A percentile compares a stretch with the other conserved stretches of the same genome.
Conservation (phyloP, 2,888 invertebrate species). For the Chrysopilus asiliformis region DNA sequence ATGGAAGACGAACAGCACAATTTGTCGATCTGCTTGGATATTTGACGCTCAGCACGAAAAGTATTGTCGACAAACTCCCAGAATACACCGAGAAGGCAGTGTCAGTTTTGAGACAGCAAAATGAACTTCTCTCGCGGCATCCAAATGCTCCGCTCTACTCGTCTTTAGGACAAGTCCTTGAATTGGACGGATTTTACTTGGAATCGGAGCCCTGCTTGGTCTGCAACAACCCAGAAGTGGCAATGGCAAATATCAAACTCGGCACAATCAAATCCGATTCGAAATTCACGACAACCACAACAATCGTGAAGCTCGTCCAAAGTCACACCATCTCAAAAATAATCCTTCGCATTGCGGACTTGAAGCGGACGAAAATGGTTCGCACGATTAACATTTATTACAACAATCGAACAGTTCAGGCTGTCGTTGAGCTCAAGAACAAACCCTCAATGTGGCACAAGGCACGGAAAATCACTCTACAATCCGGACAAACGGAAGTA, state of each 20-base stretch:
- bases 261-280: constrained; percentile 92
- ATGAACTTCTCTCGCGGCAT: constrained; percentile 75
- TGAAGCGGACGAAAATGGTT: constrained; percentile 96
- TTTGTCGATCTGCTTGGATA: constrained; percentile 94
- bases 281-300: constrained; percentile 94
- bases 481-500: constrained; percentile 87
- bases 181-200: constrained; percentile 89
- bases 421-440: constrained; percentile 94
- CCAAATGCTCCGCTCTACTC: constrained; percentile 90
- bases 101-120: constrained; percentile 73
- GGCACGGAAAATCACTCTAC: constrained; percentile 80
- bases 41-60: constrained; percentile 75
- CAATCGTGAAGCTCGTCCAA: constrained; percentile 90
- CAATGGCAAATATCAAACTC: constrained; percentile 79
- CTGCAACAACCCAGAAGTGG: constrained; percentile 94
- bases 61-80: constrained; percentile 49
- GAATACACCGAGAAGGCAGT: constrained; percentile 80
- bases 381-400: constrained; percentile 92
- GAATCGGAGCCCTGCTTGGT: constrained; percentile 96
- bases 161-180: constrained; percentile 83
- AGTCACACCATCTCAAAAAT: constrained; percentile 93
- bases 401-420: constrained; percentile 90
- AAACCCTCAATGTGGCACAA: constrained; percentile 95
- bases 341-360: constrained; percentile 81
- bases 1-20: constrained; percentile 89